Conservation (phyloP, 2,888 invertebrate genomes). For the Synanthedon andrenaeformis region DNA sequence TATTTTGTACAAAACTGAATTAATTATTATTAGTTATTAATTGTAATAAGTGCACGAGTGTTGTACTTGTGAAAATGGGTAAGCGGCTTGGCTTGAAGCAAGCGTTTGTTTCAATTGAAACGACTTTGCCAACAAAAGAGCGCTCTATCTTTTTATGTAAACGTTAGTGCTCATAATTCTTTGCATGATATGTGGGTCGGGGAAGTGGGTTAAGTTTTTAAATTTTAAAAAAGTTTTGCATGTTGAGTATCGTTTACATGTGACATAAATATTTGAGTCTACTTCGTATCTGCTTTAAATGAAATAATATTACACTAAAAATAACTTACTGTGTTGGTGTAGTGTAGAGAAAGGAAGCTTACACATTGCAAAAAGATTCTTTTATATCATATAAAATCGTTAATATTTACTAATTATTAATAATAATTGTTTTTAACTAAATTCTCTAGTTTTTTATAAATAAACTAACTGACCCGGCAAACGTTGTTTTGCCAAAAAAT, state of each 20-base stretch:
- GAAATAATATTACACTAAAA: too few relatives aligned
- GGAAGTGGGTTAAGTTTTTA: constrained; percentile 8
- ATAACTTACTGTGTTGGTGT: too few relatives aligned
- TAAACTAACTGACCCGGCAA: too few relatives aligned
- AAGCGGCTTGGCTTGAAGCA: constrained; percentile 11
- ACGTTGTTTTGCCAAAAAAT: too few relatives aligned
- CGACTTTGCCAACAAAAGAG: constrained; percentile 27
- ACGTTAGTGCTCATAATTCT: constrained; percentile 13
- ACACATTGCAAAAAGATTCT: too few relatives aligned
- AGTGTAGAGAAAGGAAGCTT: too few relatives aligned
- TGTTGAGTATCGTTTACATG: not conserved
- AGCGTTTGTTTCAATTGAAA: constrained; percentile 33
- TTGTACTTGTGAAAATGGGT: constrained; percentile 2
- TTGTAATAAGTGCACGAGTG: too few relatives aligned
- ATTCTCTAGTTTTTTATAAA: too few relatives aligned
- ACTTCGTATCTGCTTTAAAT: constrained; percentile 1
- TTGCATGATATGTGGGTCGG: constrained; percentile 23
- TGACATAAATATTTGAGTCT: constrained; percentile 3
- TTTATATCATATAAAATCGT: too few relatives aligned
- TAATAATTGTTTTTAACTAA: too few relatives aligned
- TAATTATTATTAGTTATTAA: too few relatives aligned
- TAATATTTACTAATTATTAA: too few relatives aligned
- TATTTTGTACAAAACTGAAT: not conserved
- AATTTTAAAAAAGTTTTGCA: constrained; percentile 12
- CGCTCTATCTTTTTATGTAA: constrained; percentile 24